Evolutionary conservation across 2,797 vertebrate species (phyloP), one percentile per base, ranked within the genome.

Genomic region (Thamnophis elegans): DNA sequence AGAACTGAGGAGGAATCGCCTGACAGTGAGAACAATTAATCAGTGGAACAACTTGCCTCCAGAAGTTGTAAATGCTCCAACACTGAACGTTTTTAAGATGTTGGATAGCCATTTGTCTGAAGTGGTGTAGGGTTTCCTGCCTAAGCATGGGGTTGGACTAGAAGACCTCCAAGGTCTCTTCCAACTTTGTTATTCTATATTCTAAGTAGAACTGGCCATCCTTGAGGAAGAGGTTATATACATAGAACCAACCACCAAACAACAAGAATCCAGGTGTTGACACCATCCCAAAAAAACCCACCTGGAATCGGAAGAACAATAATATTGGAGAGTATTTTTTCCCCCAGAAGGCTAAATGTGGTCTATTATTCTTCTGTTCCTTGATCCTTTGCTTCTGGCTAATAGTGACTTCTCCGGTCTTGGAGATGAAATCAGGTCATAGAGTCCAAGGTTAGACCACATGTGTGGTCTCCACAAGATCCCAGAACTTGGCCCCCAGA

Each of bases 321-420:
- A 36, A 42, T 78, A 82, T 82, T 82, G 11, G 73, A 36, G 36
- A 82, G 20, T 12, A 47, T 73, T 47, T 11, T 20, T 22, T 0
- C 4, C 0, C 0, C 9, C 3, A 4, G 1, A 82, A 25, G 10
- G 11, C 20, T 58, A 0, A 4, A 47, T 47, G 10, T 47, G 20
- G 36, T 47, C 36, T 42, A 0, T 47, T 82, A 82, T 12, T 42
- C 16, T 36, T 73, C 36, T 82, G 36, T 47, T 47, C 22, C 36
- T 82, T 82, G 73, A 10, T 22, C 68, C 18, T 10, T 82, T 47
- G 73, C 73, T 20, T 36, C 9, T 25, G 36, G 36, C 36, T 5
- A n/a, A 1, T 22, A 47, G 73, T 25, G 73, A 25, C 36, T 47
- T 47, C 73, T 82, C 20, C 47, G 73, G 20, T 82, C 36, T 25